Base-by-base conservation (phyloP, 2,888 invertebrate species). In the Himalopsyche japonica region DNA sequence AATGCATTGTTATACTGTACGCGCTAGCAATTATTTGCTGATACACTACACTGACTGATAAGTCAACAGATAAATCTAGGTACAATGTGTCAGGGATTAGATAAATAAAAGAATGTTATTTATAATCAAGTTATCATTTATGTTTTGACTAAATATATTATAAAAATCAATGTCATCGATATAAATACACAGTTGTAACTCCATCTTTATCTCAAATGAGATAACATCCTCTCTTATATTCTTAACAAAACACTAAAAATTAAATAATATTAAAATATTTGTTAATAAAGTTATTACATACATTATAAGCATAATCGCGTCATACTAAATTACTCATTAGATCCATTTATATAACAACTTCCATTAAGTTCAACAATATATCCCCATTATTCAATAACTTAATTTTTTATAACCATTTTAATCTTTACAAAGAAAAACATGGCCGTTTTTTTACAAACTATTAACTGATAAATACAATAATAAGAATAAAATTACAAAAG, bases 81-180 rank as follows among this genome's bases (percentile, higher is more conserved):
- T 43, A 2, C 7, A 43, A 15, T 43, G 43, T 43, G 15, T 43
- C 43, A 43, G 77, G 43, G 4, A 43, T 20, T 12, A 20, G n/a
- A 37, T 7, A 77, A 77, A 77, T 77, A 77, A 77, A 77, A 77
- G 20, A 77, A 34, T n/a, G 12, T 78, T 24, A 24, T 79, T 47
- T 49, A 57, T 80, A 80, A 30, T 80, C 80, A 80, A 80, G 80
- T 80, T 32, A 64, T 57, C 37, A 80, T 80, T 57, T 80, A 80
- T 80, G 32, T 47, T 76, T 76, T 81, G 81, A 81, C 81, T 81
- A 76, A 81, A 81, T 76, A 81, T 76, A 81, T 81, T 81, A 81
- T 81, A 81, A 81, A 81, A 81, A 64, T 34, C 57, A 81, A 37
- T 81, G 81, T 81, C 76, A 76, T 80, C 76, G 30, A 76, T 81